Conservation (phyloP, 1,140 invertebrate species). For the Coboldia fuscipes region DNA sequence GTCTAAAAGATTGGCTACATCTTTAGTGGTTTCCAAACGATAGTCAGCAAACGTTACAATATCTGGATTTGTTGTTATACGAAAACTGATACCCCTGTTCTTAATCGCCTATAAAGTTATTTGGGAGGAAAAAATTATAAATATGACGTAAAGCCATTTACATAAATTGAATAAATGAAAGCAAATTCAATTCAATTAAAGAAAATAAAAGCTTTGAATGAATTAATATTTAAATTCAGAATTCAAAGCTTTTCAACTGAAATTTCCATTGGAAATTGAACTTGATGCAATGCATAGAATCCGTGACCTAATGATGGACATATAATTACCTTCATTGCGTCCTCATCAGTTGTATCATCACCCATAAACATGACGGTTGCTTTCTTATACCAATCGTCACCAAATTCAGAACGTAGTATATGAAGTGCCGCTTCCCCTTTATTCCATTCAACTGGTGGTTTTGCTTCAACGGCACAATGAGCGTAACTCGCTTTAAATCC, state of each 20-base stretch:
- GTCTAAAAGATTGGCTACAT: conserved; percentile 64
- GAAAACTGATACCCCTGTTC: conserved; percentile 72
- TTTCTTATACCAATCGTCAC: conserved; percentile 64
- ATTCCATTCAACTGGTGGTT: conserved; percentile 76
- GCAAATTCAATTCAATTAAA: neutral
- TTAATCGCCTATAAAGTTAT: conserved; percentile 42
- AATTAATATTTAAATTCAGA: too few relatives aligned
- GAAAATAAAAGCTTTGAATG: too few relatives aligned
- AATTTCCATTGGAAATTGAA: too few relatives aligned
- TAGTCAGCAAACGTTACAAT: conserved; percentile 64
- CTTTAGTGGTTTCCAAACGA: conserved; percentile 63
- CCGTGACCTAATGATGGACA: too few relatives aligned
- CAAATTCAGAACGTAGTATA: conserved; percentile 71
- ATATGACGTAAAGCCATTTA: neutral
- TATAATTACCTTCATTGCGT: conserved; percentile 60
- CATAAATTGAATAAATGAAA: neutral
- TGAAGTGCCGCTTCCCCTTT: conserved; percentile 76
- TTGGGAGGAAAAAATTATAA: conserved; percentile 3
- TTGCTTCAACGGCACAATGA: conserved; percentile 69
- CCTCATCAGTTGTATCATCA: conserved; percentile 77
- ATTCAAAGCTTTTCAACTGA: too few relatives aligned
- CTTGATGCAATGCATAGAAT: too few relatives aligned
- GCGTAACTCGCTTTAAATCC: conserved; percentile 56
- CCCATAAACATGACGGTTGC: conserved; percentile 73
- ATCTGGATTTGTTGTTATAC: conserved; percentile 56